Percentiles rank a stretch among this genome's conserved stretches.
These are phyloP conservation scores for human DNA, from an alignment of 2,113 vertebrate genomes.

Conservation along the genomic window GRCh38 chr4:173568001-173568500, in stretches of 20 bases:
- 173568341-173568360: neutral
- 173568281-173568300: neutral
- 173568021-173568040: too few relatives aligned
- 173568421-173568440: neutral
- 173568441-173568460: neutral
- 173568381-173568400: neutral
- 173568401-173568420: neutral
- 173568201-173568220: neutral
- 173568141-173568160: neutral
- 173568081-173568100: neutral
- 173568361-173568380: neutral
- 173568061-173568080: neutral
- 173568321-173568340: neutral
- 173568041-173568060: too few relatives aligned
- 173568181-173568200: neutral
- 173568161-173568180: rapidly evolving
- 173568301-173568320: neutral
- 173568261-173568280: rapidly evolving
- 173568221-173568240: neutral
- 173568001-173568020: too few relatives aligned
- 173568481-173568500: neutral
- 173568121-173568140: neutral
- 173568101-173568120: neutral
- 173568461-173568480: neutral
- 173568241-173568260: neutral